These are phyloP conservation scores for Mugil cephalus DNA, from an alignment of 2,113 vertebrate species.

Conservation along the genomic window DNA sequence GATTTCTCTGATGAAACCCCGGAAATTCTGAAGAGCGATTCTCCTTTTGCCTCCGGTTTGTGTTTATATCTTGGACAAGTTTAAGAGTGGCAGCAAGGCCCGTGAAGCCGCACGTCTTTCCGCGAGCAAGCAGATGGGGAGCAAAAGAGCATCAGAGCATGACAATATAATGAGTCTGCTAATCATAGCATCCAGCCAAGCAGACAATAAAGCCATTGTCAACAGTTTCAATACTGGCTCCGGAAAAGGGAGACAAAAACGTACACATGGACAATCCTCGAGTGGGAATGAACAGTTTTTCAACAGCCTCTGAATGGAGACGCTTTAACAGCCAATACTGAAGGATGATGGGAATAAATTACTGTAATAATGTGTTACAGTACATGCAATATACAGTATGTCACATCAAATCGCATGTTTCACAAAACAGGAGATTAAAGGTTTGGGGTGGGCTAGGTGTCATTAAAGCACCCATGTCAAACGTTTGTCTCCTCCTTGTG, in stretches of 20 bases:
- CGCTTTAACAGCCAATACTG: neutral
- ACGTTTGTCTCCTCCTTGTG: too few relatives aligned
- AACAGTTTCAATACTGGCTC: constrained; percentile 29
- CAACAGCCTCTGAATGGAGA: neutral
- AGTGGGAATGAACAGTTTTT: neutral
- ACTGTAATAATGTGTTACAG: neutral
- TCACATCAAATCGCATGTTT: too few relatives aligned
- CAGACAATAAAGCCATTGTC: constrained; percentile 52
- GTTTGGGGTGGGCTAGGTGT: too few relatives aligned
- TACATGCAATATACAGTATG: neutral
- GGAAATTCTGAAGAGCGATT: constrained; percentile 19
- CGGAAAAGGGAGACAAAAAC: constrained; percentile 18
- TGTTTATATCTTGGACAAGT: constrained; percentile 16
- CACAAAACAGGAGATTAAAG: too few relatives aligned
- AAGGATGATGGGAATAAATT: neutral
- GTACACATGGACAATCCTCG: neutral
- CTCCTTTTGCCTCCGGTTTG: neutral
- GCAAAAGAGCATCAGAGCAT: constrained; percentile 71
- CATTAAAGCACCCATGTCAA: too few relatives aligned
- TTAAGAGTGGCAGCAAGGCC: constrained; percentile 19
- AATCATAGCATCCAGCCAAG: constrained; percentile 71
- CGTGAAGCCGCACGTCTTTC: constrained; percentile 55
- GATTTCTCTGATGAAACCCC: constrained; percentile 13
- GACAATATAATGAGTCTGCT: constrained; percentile 80
- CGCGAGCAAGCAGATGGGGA: constrained; percentile 65